These are phyloP conservation scores for Isaurus tuberculatus DNA, from an alignment of 92 coral and sea anemone species.

Conservation along the genomic window DNA sequence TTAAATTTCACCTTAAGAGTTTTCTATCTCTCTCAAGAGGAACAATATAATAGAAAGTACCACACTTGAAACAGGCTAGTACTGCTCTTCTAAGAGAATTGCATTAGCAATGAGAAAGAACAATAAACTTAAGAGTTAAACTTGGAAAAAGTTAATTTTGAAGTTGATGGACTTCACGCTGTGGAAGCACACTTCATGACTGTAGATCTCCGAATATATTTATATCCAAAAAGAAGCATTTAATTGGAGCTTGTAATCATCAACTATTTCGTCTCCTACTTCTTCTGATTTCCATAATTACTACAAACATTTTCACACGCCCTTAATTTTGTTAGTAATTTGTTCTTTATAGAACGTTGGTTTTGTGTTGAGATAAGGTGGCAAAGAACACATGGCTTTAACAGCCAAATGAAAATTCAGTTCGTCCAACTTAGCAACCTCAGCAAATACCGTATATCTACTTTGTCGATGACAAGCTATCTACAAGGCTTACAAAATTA, in stretches of 20 bases:
- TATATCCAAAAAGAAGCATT: slow-evolving; percentile 40
- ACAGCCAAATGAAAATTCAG: background rate
- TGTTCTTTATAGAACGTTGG: background rate
- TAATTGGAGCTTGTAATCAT: slow-evolving; percentile 34
- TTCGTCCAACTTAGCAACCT: background rate
- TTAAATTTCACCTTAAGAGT: slow-evolving; percentile 20
- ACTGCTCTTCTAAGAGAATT: background rate
- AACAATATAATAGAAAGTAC: slow-evolving; percentile 6
- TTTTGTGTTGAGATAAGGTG: slow-evolving; percentile 13
- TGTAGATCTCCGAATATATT: slow-evolving; percentile 35
- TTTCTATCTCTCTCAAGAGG: background rate
- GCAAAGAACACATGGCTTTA: background rate
- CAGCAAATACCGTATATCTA: background rate
- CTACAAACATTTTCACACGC: background rate
- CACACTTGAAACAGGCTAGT: slow-evolving; percentile 12
- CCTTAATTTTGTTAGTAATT: background rate
- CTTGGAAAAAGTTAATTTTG: background rate
- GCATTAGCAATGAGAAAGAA: background rate
- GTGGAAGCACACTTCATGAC: slow-evolving; percentile 30
- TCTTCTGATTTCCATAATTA: slow-evolving; percentile 32
- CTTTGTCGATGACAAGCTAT: slow-evolving; percentile 22
- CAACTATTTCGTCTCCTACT: slow-evolving; percentile 23
- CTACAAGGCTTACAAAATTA: slow-evolving; percentile 23
- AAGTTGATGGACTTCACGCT: slow-evolving; percentile 31
- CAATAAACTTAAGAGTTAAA: background rate